These are phyloP conservation scores for Sphaerophoria taeniata DNA, from an alignment of 2,888 invertebrate species.

Conservation along the genomic window DNA sequence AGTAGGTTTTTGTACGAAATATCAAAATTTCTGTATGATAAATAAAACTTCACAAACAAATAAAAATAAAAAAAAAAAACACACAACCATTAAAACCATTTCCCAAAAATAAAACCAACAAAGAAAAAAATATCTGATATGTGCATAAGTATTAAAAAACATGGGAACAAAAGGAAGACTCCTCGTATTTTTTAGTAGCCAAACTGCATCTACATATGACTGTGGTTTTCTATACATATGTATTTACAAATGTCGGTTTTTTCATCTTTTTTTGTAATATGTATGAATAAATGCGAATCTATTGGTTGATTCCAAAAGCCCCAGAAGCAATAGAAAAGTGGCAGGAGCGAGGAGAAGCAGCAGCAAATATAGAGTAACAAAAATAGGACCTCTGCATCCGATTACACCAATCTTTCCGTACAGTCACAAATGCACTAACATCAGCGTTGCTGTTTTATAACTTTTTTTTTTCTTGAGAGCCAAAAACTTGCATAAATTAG, in stretches of 20 bases:
- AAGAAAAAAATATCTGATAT: slow-evolving; percentile 23
- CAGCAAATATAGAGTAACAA: neutral
- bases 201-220: slow-evolving; percentile 50
- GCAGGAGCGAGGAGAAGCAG: slow-evolving; percentile 4
- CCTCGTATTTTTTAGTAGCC: slow-evolving; percentile 44
- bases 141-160: slow-evolving; percentile 46
- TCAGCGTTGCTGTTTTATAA: neutral
- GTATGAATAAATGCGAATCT: slow-evolving; percentile 37
- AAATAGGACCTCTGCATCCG: slow-evolving; percentile 39
- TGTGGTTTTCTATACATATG: slow-evolving; percentile 8
- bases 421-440: slow-evolving; percentile 25
- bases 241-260: slow-evolving; percentile 36
- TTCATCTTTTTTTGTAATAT: slow-evolving; percentile 16
- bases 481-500: slow-evolving; percentile 33
- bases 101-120: slow-evolving; percentile 29
- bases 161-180: slow-evolving; percentile 59
- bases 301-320: slow-evolving; percentile 48
- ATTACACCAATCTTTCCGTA: slow-evolving; percentile 25
- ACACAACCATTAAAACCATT: slow-evolving; percentile 67
- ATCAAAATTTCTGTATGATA: slow-evolving; percentile 37
- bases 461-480: neutral
- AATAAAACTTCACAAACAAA: slow-evolving; percentile 36
- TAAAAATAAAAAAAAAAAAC: slow-evolving; percentile 31
- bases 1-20: neutral
- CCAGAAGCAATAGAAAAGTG: slow-evolving; percentile 49